Evolutionary conservation across 64 coral and sea anemone genomes (phyloP), one percentile per base, ranked within the genome.

Genomic region (Dendrophyllia cribrosa): DNA sequence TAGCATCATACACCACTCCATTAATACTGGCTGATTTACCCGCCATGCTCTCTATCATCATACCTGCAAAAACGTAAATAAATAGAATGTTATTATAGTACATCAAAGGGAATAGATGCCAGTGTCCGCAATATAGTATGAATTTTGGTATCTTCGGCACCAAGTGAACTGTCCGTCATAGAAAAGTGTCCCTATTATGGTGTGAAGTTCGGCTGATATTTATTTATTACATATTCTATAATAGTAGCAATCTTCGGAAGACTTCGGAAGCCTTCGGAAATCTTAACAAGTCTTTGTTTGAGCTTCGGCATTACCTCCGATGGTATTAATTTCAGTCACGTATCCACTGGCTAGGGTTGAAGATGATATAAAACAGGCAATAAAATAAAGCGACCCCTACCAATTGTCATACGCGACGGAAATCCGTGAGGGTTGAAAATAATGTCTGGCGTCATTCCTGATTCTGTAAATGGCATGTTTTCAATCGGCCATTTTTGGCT

Each of bases 1-100:
- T 98, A 77, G 97, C 97, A 84, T 98, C 97, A 23, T 98, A 88
- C n/a, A 96, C 97, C 15, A 91, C 20, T 13, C 97, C 97, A 81
- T 98, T 90, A 45, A 96, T 83, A 48, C 87, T 88, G 3, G 91
- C 97, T 24, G 94, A 93, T 88, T 96, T 98, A 25, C 96, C 96
- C 13, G 96, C 96, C 97, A 98, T 98, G 63, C 93, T 96, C 64
- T 98, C 97, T 6, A 98, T 90, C 97, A 98, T 98, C 97, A 98
- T 98, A 82, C 97, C 97, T 98, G 78, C 25, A 7, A 9, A 77
- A 64, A 34, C 25, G n/a, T 47, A 73, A 7, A 44, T 45, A 46
- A 72, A 78, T 45, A 45, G 19, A 49, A 66, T 76, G 34, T 34
- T 2, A 34, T 34, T 34, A 34, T 34, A 1, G 34, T 34, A 2